Conservation (phyloP, 2,797 vertebrate species). For the Malurus splendens region DNA sequence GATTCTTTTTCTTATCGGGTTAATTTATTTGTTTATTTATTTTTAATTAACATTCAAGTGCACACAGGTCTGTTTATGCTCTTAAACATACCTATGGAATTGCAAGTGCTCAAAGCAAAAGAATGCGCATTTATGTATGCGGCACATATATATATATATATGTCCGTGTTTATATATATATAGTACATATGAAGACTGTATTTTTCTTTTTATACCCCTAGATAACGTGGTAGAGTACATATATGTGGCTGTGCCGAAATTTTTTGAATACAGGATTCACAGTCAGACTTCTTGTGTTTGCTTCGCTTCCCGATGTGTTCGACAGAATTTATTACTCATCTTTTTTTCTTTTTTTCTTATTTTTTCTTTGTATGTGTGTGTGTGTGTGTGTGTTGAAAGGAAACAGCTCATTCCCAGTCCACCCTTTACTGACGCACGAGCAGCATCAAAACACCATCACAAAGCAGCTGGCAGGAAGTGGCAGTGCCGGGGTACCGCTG, state of each 20-base stretch:
- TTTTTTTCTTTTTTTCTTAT: no score
- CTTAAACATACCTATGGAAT: background rate
- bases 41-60: background rate
- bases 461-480: background rate
- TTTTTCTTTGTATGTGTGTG: no score
- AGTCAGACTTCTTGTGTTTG: background rate
- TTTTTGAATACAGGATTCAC: background rate
- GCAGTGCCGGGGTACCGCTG: background rate
- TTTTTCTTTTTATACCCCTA: background rate
- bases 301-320: background rate
- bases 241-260: background rate
- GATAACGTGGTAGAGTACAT: background rate
- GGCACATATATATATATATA: background rate
- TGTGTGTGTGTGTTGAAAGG: background rate
- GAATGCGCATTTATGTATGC: background rate
- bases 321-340: background rate
- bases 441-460: background rate
- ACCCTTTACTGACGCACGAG: background rate
- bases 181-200: background rate
- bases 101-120: background rate
- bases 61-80: background rate
- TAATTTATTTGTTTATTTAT: background rate
- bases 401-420: slow-evolving; percentile 10
- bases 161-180: background rate
- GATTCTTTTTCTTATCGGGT: background rate